These are phyloP conservation scores for Hoplostethus atlanticus DNA, from an alignment of 2,797 vertebrate species.

Conservation along the genomic window DNA sequence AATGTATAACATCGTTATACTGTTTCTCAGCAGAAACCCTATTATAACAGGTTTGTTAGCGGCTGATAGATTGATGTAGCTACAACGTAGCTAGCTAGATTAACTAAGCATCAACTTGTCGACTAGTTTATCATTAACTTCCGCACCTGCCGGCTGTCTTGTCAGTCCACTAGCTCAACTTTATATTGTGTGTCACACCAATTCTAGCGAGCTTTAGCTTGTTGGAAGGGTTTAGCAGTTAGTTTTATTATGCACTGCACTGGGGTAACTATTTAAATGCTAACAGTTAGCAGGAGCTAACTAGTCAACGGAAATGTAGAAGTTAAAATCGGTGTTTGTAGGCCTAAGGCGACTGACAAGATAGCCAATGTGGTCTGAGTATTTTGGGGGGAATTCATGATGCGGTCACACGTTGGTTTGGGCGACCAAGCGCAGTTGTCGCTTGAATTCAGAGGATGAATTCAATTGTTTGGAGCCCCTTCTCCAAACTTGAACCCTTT, in stretches of 20 bases:
- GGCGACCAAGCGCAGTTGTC: neutral
- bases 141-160: neutral
- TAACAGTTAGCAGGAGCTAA: neutral
- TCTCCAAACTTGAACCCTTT: neutral
- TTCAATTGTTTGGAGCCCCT: neutral
- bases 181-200: too few species aligned
- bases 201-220: neutral
- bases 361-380: neutral
- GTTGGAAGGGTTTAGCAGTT: neutral
- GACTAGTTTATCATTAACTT: neutral
- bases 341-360: neutral
- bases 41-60: neutral
- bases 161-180: neutral
- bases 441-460: neutral
- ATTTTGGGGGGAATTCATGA: too few species aligned
- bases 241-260: neutral
- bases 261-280: neutral
- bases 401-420: neutral
- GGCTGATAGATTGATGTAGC: neutral
- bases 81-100: too few species aligned
- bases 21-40: neutral
- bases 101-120: neutral
- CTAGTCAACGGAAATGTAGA: neutral
- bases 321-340: neutral
- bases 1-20: neutral